Conservation (phyloP, 1,140 invertebrate genomes). For the Armadillidium nasatum region DNA sequence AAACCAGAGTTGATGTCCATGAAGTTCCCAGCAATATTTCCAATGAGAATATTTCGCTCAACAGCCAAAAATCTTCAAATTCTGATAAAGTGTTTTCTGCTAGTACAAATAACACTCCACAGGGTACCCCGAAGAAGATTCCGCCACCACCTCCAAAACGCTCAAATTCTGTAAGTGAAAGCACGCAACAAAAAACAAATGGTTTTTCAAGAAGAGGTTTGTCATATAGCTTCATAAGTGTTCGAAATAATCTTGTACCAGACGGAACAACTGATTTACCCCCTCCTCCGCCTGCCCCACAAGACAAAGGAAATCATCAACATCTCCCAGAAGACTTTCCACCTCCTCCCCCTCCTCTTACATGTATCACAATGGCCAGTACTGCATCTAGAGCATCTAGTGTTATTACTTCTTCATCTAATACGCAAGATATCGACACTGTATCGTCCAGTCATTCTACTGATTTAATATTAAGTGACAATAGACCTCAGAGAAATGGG, state of each 20-base stretch:
- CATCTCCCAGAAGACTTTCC: conserved; percentile 51
- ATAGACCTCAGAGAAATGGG: conserved; percentile 66
- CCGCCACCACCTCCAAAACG: conserved; percentile 83
- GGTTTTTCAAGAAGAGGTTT: conserved; percentile 35
- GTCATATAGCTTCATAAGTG: conserved; percentile 42
- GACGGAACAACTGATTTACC: conserved; percentile 42
- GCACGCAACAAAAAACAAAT: conserved; percentile 55
- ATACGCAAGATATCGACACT: conserved; percentile 31
- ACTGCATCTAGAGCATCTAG: conserved; percentile 37
- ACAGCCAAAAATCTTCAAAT: neutral
- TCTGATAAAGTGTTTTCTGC: conserved; percentile 26
- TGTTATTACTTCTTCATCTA: conserved; percentile 33
- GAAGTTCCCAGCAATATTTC: conserved; percentile 32
- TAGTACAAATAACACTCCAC: conserved; percentile 43
- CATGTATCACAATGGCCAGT: conserved; percentile 39
- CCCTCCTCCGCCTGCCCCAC: conserved; percentile 42
- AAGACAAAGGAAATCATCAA: conserved; percentile 43
- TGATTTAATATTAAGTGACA: conserved; percentile 34
- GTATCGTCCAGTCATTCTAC: conserved; percentile 26
- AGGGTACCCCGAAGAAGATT: conserved; percentile 60
- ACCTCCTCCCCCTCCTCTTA: conserved; percentile 52
- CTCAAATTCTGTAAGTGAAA: conserved; percentile 52
- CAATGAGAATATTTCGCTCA: conserved; percentile 9
- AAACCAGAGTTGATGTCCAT: conserved; percentile 49
- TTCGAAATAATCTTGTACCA: conserved; percentile 41